phyloP scores from a whole-genome alignment of 2,113 vertebrate species.

The Vidua macroura region DNA sequence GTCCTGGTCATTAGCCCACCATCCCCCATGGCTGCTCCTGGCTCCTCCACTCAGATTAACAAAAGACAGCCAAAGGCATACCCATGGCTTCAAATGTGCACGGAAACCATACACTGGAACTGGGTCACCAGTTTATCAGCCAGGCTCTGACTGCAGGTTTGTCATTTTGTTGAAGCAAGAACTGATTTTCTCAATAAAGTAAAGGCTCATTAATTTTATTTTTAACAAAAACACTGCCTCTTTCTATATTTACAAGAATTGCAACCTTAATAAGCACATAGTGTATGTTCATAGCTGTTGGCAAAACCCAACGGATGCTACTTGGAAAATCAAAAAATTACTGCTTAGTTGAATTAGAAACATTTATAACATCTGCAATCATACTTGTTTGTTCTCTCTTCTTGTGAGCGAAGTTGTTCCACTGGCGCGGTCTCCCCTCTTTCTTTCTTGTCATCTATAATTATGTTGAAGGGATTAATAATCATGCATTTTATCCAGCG shows the following conservation, averaged over 20 bases:
- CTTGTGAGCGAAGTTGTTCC: background rate
- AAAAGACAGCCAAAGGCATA: background rate
- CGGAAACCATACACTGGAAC: background rate
- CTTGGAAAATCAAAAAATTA: background rate
- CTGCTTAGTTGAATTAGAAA: background rate
- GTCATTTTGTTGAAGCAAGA: background rate
- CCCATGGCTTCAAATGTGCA: background rate
- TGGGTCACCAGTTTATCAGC: background rate
- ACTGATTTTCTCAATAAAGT: background rate
- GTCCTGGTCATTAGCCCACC: background rate
- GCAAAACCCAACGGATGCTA: background rate
- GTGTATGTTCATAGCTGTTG: background rate
- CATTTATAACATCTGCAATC: background rate
- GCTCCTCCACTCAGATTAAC: background rate
- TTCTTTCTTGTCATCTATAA: background rate
- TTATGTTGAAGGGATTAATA: constrained; percentile 15
- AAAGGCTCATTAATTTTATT: background rate
- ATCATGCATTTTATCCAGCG: background rate
- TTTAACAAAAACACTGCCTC: background rate
- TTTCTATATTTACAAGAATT: background rate
- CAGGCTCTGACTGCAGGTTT: background rate
- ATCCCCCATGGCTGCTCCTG: rapidly evolving
- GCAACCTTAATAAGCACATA: background rate
- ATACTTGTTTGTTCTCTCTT: background rate
- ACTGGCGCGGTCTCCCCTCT: background rate